Evolutionary conservation across 2,888 invertebrate genomes (phyloP).

Genomic region (Caenorhabditis sulstoni): DNA sequence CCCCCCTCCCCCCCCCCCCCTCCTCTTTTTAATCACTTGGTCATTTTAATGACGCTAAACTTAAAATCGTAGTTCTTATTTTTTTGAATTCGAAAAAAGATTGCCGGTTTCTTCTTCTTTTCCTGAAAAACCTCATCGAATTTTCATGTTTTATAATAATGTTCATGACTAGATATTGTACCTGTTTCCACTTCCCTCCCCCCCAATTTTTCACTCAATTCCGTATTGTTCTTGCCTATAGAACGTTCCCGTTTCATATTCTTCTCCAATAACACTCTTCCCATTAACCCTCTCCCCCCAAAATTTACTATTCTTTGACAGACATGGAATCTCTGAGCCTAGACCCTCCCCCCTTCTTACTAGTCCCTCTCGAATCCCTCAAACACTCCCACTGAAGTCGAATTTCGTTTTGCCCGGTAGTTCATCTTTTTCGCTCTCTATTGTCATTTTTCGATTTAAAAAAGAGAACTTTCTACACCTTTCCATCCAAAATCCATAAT

Average conservation of each 20-base stretch:
- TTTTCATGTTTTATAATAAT: slow-evolving; percentile 5
- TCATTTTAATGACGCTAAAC: slow-evolving; percentile 62
- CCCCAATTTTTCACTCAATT: slow-evolving; percentile 12
- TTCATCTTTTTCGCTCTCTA: slow-evolving; percentile 22
- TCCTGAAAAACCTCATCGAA: slow-evolving; percentile 33
- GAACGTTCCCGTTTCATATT: slow-evolving; percentile 29
- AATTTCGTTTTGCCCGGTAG: slow-evolving; percentile 47
- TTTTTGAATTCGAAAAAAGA: slow-evolving; percentile 43
- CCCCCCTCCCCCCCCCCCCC: too few species aligned
- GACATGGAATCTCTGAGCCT: slow-evolving; percentile 47
- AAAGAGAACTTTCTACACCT: slow-evolving; percentile 10
- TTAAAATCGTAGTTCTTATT: slow-evolving; percentile 53
- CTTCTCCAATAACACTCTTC: slow-evolving; percentile 24
- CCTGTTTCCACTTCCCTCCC: too few species aligned
- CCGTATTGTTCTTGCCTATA: slow-evolving; percentile 51
- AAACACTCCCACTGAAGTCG: slow-evolving; percentile 39
- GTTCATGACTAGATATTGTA: slow-evolving; percentile 37
- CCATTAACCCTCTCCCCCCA: not conserved
- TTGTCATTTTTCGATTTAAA: slow-evolving; percentile 8
- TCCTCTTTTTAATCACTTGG: slow-evolving; percentile 18
- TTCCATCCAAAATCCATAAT: slow-evolving; percentile 24
- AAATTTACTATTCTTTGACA: slow-evolving; percentile 15
- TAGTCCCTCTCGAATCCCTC: not conserved
- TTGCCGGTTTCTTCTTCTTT: slow-evolving; percentile 43
- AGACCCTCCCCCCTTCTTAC: slow-evolving; percentile 21